phyloP scores from a whole-genome alignment of 2,888 invertebrate genomes.

The Cheilosia scutellata region DNA sequence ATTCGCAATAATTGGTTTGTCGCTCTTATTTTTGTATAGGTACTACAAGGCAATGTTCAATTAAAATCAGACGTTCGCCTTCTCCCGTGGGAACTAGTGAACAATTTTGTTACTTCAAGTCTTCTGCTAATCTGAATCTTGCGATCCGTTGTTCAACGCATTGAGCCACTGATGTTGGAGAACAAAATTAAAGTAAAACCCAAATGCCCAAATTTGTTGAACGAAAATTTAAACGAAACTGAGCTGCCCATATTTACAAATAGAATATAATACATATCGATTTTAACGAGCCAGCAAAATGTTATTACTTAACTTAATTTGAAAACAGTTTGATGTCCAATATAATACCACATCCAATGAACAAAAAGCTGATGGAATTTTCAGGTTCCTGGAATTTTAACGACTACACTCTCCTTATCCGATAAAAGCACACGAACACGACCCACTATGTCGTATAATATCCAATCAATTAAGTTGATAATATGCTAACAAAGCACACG shows the following conservation, averaged over 20 bases:
- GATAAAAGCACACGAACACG: neutral
- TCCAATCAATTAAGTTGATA: conserved; percentile 21
- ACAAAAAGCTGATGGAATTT: conserved; percentile 19
- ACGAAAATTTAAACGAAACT: too few relatives aligned
- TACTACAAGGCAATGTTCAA: too few relatives aligned
- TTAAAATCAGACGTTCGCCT: too few relatives aligned
- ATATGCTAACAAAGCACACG: conserved; percentile 3
- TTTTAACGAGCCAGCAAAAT: neutral
- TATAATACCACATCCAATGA: neutral
- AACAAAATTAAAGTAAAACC: too few relatives aligned
- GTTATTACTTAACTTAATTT: neutral
- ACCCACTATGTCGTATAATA: neutral
- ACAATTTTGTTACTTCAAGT: too few relatives aligned
- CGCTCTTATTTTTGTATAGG: too few relatives aligned
- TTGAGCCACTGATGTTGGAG: too few relatives aligned
- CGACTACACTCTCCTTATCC: neutral
- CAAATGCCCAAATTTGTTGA: too few relatives aligned
- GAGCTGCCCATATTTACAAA: neutral
- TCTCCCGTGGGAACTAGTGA: too few relatives aligned
- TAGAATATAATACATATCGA: neutral
- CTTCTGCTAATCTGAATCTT: too few relatives aligned
- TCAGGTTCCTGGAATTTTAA: neutral
- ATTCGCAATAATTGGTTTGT: too few relatives aligned
- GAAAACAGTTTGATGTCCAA: neutral
- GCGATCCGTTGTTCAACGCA: too few relatives aligned